Base-by-base conservation (phyloP, 1,140 invertebrate species). In the Samia ricini region DNA sequence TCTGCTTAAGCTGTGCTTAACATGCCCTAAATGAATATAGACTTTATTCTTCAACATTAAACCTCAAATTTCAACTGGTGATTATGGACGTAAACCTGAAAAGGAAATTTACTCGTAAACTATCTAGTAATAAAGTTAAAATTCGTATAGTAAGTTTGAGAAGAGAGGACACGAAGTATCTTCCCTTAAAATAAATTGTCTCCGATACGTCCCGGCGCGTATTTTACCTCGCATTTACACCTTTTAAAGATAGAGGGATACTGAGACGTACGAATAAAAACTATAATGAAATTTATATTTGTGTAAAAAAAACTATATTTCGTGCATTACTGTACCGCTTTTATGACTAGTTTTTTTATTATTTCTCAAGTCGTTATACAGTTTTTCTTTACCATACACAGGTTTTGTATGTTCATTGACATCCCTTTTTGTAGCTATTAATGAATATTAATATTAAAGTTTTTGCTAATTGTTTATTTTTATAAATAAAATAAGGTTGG, bases 201-300 rank as follows among this genome's bases (percentile, higher is more conserved):
- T 74, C 79, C 79, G 79, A 84, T 86, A 84, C 81, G 84, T 83
- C 74, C 77, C 75, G 60, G 66, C 71, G 74, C 76, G 81, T 84
- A 84, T 84, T 81, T 86, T 77, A 83, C 77, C 76, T 72, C 69
- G 73, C 77, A 75, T 85, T 84, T 83, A 86, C 83, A 80, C 79
- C 79, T 84, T 60, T 55, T n/a, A 59, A 67, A 60, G 77, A 36
- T 23, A 49, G 61, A 48, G 77, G 79, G 48, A 76, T 61, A 83
- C 68, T 70, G 20, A 2, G 24, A 55, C 22, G 21, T 42, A 15
- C 10, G 12, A 42, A 12, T 42, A 5, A 15, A 42, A 42, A 12
- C 8, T 42, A 8, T n/a, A n/a, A n/a, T n/a, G n/a, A 12, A 42
- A 4, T 15, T 42, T 15, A 42, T 12, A 42, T 42, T 15, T 15